A percentile compares a stretch with the other conserved stretches of the same genome.
Conservation (phyloP, 2,888 invertebrate species). For the Eupithecia abbreviata region DNA sequence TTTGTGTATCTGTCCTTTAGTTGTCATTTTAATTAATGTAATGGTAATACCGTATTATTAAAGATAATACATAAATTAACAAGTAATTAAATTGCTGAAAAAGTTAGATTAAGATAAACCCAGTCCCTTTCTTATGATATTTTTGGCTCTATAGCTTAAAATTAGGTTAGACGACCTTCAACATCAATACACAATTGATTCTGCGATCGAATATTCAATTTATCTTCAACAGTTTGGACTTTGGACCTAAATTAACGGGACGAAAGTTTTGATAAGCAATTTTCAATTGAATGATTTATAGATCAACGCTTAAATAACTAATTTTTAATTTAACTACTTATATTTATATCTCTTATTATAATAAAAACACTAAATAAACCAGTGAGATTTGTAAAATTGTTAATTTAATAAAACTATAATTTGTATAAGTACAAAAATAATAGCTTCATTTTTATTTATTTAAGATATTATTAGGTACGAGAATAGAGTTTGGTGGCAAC, state of each 20-base stretch:
- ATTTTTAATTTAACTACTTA: neutral
- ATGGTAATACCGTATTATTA: too few species aligned
- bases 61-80: too few species aligned
- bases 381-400: too few species aligned
- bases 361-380: too few species aligned
- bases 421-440: too few species aligned
- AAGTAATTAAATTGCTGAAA: neutral
- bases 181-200: neutral
- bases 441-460: too few species aligned
- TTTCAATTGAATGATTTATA: neutral
- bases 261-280: neutral
- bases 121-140: neutral
- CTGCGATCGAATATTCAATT: slow-evolving; percentile 3
- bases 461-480: too few species aligned
- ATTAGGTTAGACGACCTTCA: neutral
- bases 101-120: neutral
- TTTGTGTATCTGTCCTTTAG: too few species aligned
- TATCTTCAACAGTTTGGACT: neutral
- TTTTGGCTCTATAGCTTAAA: neutral
- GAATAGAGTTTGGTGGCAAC: too few species aligned
- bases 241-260: neutral
- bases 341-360: too few species aligned
- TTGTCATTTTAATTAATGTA: too few species aligned
- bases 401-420: too few species aligned
- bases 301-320: neutral